phyloP scores from a whole-genome alignment of 2,113 vertebrate genomes.

The Nyctibius bracteatus region DNA sequence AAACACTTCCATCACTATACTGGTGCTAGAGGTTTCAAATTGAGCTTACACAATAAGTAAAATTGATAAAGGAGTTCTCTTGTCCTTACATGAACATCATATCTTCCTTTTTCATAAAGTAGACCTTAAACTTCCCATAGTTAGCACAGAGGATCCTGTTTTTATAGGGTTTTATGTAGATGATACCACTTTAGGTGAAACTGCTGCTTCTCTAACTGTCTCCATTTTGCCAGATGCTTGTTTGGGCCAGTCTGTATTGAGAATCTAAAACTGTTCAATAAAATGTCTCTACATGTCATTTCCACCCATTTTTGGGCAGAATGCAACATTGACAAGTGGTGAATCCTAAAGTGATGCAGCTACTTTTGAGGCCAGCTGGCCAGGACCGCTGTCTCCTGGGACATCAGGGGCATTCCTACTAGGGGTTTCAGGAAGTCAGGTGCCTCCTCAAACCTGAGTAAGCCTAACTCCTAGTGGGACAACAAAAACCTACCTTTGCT shows the following conservation, averaged over 20 bases:
- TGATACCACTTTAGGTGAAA: not conserved
- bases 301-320: not conserved
- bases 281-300: not conserved
- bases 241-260: not conserved
- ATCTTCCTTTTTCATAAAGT: not conserved
- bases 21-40: not conserved
- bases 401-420: not conserved
- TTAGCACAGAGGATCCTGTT: not conserved
- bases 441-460: not conserved
- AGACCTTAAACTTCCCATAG: not conserved
- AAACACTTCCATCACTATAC: not conserved
- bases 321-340: not conserved
- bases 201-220: not conserved
- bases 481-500: not conserved
- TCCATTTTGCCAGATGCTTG: not conserved
- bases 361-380: not conserved
- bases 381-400: not conserved
- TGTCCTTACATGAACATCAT: not conserved
- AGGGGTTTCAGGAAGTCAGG: not conserved
- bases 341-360: not conserved
- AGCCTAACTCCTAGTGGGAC: not conserved
- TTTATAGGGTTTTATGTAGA: not conserved
- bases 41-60: not conserved
- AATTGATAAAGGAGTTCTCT: not conserved
- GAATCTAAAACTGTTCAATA: not conserved